Evolutionary conservation across 2,797 vertebrate species (phyloP), one percentile per base, ranked within the genome.

Genomic region (Enteromius trimaculatus): DNA sequence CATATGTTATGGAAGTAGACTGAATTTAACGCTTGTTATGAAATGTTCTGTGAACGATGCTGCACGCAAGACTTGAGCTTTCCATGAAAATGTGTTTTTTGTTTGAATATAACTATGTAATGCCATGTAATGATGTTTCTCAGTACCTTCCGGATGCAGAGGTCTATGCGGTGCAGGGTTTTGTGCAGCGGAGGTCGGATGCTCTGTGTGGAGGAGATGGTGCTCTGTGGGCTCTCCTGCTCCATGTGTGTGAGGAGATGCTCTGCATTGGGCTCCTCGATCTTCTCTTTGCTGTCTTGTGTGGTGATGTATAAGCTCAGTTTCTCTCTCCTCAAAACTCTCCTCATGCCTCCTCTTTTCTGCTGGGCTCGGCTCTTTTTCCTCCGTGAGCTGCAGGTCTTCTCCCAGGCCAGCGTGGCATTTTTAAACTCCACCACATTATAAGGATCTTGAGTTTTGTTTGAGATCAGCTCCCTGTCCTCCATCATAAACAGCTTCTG

Each of bases 401-500:
- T 94, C 81, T 95, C 93, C 96, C 96, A 96, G 8, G 92, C 93
- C 71, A 96, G 90, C 0, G 95, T 96, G 77, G 95, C 94, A 0
- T 93, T 90, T 62, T 85, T 90, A 88, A 96, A 96, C 88, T 96
- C 95, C 53, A 96, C 90, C 0, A 88, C 90, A 9, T 94, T 94
- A 42, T 79, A 51, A 1, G 92, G 91, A 79, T 95, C 91, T 79
- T 93, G 92, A 70, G 89, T 92, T 88, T 94, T 94, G 55, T 51
- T 80, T 65, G 87, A 74, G 64, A 94, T 83, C 1, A 82, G 87
- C 87, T 95, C 90, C 79, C 93, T 90, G 81, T 95, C 93, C 16
- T 96, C 94, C 94, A 96, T 93, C 88, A 94, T 91, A 44, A 96
- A 94, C 31, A 96, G 93, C 86, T 92, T 94, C 96, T 96, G 92